Conservation (phyloP, 2,797 vertebrate species). For the Chaetophractus vellerosus region DNA sequence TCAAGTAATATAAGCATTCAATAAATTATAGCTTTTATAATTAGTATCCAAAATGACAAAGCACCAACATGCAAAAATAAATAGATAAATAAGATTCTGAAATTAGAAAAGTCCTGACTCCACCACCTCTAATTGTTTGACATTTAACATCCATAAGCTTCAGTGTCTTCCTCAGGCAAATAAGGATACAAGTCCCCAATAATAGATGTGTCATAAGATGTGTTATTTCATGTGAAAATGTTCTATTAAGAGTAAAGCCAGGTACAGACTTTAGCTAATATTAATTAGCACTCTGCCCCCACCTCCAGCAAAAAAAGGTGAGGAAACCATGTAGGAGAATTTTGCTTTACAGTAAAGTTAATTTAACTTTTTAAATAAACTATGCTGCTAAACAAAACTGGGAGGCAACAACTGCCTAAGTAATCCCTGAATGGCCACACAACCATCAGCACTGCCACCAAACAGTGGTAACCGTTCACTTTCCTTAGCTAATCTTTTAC, state of each 20-base stretch:
- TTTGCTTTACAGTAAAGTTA: slow-evolving; percentile 24
- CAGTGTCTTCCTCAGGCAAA: slow-evolving; percentile 30
- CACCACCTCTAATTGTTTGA: background rate
- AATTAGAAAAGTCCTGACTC: slow-evolving; percentile 45
- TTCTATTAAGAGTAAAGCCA: slow-evolving; percentile 40
- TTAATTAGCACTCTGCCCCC: slow-evolving; percentile 25
- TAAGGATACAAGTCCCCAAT: background rate
- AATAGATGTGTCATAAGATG: background rate
- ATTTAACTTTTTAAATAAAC: slow-evolving; percentile 11
- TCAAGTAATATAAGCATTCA: slow-evolving; percentile 52
- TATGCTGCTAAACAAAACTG: background rate
- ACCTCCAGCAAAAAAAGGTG: background rate
- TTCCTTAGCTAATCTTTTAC: slow-evolving; percentile 40
- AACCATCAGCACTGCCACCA: background rate
- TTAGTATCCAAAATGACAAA: slow-evolving; percentile 56
- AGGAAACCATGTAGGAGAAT: background rate
- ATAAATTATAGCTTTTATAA: slow-evolving; percentile 38
- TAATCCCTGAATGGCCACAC: background rate
- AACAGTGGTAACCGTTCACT: slow-evolving; percentile 10
- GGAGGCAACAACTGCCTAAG: background rate
- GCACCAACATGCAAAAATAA: slow-evolving; percentile 26
- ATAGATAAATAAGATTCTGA: background rate
- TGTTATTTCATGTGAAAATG: slow-evolving; percentile 50
- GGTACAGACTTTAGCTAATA: slow-evolving; percentile 4
- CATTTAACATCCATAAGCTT: background rate